Evolutionary conservation across 2,888 invertebrate species (phyloP).

Genomic region (Cryptus viduatorius): DNA sequence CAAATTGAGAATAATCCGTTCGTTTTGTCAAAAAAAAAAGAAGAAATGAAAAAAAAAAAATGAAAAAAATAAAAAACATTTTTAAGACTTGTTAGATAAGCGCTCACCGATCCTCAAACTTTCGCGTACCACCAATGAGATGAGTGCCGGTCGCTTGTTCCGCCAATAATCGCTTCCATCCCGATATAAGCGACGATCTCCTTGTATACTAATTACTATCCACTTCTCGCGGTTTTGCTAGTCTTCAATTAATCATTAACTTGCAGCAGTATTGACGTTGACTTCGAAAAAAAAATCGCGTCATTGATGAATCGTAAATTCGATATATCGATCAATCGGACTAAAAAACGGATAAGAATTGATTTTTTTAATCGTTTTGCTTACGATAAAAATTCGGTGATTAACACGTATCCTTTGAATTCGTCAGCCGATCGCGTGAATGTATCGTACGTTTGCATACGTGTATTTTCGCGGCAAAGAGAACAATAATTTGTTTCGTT

Average conservation of each 20-base stretch:
- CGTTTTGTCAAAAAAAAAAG: conserved; percentile 45
- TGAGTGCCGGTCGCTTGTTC: conserved; percentile 30
- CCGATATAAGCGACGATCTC: conserved; percentile 31
- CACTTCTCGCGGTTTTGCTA: conserved; percentile 52
- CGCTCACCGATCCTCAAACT: conserved; percentile 21
- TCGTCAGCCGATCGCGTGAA: conserved; percentile 4
- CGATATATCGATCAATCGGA: conserved; percentile 17
- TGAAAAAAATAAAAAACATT: conserved; percentile 11
- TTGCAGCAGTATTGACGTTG: conserved; percentile 30
- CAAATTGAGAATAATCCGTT: conserved; percentile 77
- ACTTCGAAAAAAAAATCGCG: not conserved
- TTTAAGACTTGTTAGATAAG: conserved; percentile 29
- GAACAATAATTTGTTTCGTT: conserved; percentile 5
- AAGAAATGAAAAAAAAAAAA: conserved; percentile 25
- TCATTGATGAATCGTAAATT: not conserved
- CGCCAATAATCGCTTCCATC: conserved; percentile 19
- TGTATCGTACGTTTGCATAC: conserved; percentile 18
- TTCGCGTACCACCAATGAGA: conserved; percentile 9
- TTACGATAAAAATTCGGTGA: conserved; percentile 8
- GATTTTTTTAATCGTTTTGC: conserved; percentile 17
- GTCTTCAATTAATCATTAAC: conserved; percentile 56
- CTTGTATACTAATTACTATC: conserved; percentile 20
- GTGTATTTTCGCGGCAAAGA: conserved; percentile 27
- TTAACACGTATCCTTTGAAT: not conserved
- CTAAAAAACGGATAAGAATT: not conserved